phyloP scores from a whole-genome alignment of 2,797 vertebrate genomes.

The Tiaroga cobitis region DNA sequence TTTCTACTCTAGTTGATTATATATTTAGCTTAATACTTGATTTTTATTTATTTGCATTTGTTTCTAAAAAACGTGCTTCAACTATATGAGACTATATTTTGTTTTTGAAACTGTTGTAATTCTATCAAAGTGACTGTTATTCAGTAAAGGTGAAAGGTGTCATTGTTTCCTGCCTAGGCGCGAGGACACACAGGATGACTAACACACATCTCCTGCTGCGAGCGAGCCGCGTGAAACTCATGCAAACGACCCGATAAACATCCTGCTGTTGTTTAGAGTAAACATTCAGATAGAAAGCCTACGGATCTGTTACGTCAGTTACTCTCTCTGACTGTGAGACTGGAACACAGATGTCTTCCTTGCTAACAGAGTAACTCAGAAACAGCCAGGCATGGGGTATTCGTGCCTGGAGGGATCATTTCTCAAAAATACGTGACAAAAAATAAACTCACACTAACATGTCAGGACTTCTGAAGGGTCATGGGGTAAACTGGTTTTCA shows the following conservation, averaged over 20 bases:
- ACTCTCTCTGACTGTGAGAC: neutral
- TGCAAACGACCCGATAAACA: neutral
- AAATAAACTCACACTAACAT: neutral
- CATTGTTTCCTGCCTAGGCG: neutral
- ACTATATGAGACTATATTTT: neutral
- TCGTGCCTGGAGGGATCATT: accelerated
- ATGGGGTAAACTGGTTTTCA: neutral
- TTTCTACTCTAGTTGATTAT: neutral
- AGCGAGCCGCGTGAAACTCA: neutral
- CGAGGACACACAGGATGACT: neutral
- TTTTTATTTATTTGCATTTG: neutral
- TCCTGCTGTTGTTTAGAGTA: conserved; percentile 23
- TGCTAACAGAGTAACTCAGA: neutral
- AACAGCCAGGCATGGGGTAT: neutral
- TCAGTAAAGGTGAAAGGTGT: neutral
- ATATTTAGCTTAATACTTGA: neutral
- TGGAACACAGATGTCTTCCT: conserved; percentile 1
- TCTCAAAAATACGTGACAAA: neutral
- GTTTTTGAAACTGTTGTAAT: neutral
- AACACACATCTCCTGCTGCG: neutral
- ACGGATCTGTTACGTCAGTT: neutral
- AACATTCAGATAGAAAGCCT: neutral
- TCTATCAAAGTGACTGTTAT: neutral
- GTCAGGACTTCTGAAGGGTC: neutral
- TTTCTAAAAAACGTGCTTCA: neutral